A percentile compares a stretch with the other conserved stretches of the same genome.
These are phyloP conservation scores for Drosophila persimilis DNA, from an alignment of 1,140 invertebrate species.

Conservation along the genomic window DNA sequence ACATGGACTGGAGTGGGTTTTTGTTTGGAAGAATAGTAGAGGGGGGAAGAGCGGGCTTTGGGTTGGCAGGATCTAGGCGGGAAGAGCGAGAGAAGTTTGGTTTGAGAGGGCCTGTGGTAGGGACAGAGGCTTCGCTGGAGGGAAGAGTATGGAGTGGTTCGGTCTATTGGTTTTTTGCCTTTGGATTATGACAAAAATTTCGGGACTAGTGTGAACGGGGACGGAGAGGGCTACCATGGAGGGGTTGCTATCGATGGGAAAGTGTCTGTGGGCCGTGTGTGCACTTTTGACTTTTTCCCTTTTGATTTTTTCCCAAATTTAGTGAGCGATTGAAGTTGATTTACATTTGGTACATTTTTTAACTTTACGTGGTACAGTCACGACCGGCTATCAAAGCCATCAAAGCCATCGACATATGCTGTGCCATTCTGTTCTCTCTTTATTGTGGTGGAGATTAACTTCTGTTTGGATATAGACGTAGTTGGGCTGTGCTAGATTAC, in stretches of 20 bases:
- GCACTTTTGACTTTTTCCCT: slow-evolving; percentile 42
- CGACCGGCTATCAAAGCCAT: slow-evolving; percentile 3
- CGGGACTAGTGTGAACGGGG: slow-evolving; percentile 28
- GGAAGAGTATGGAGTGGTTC: slow-evolving; percentile 1
- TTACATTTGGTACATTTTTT: slow-evolving; percentile 7
- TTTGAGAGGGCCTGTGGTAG: too few relatives aligned
- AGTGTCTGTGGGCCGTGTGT: slow-evolving; percentile 1
- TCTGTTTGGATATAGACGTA: not conserved
- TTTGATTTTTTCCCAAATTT: not conserved
- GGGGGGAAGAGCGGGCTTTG: too few relatives aligned
- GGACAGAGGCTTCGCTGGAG: too few relatives aligned
- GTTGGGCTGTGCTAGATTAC: not conserved
- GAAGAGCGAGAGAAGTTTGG: too few relatives aligned
- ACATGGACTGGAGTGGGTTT: not conserved
- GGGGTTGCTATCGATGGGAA: not conserved
- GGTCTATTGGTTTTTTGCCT: slow-evolving; percentile 79
- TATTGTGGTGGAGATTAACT: not conserved
- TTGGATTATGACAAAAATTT: slow-evolving; percentile 73
- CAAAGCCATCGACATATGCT: slow-evolving; percentile 12
- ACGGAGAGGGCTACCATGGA: not conserved
- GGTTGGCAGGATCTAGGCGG: too few relatives aligned
- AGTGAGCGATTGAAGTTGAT: slow-evolving; percentile 23
- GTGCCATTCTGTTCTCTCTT: not conserved
- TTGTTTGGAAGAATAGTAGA: too few relatives aligned
- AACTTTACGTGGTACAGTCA: slow-evolving; percentile 14